Evolutionary conservation across 1,140 invertebrate genomes (phyloP), one percentile per base, ranked within the genome.

Genomic region (Telenomus remus): DNA sequence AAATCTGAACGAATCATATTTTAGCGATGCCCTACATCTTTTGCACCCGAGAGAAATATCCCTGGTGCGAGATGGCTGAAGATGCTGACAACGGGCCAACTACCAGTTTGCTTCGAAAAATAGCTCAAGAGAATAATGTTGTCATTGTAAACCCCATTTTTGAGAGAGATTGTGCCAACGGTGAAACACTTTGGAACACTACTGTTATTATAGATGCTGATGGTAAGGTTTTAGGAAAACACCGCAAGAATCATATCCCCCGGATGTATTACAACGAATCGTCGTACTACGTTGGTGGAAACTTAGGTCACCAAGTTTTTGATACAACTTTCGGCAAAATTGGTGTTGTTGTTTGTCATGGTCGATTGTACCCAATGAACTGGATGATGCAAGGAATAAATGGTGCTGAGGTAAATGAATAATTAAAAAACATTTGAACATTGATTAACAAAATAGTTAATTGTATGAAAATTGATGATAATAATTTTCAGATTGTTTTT

Each of bases 241-340:
- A 97, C 63, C 90, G 98, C 39, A 99, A 99, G 85, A 99, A 99
- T 89, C 98, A 99, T 80, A 99, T 99, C 80, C 98, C 98, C 1
- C 89, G 97, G 57, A 95, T 98, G 19, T 98, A 97, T 87, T 99
- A 99, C 83, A 99, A 99, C 87, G 98, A 99, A 89, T 98, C 97
- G 0, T 98, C 96, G 33, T 99, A 99, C 85, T 99, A 99, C 83
- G 93, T 96, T 91, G 97, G 99, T 87, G 96, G 97, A 0, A 95
- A 96, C 57, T 94, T 96, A 12, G 97, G 97, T 0, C 98, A 99
- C 89, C 96, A 95, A 34, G 97, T 99, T 4, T 99, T 96, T 83
- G 90, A 94, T 70, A 96, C 95, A 1, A 90, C 91, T 78, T 96
- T 92, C 90, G 96, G 95, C 5, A 93, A 92, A 82, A 95, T 99